phyloP scores from a whole-genome alignment of 2,888 invertebrate genomes.

The Drosophila rubida region DNA sequence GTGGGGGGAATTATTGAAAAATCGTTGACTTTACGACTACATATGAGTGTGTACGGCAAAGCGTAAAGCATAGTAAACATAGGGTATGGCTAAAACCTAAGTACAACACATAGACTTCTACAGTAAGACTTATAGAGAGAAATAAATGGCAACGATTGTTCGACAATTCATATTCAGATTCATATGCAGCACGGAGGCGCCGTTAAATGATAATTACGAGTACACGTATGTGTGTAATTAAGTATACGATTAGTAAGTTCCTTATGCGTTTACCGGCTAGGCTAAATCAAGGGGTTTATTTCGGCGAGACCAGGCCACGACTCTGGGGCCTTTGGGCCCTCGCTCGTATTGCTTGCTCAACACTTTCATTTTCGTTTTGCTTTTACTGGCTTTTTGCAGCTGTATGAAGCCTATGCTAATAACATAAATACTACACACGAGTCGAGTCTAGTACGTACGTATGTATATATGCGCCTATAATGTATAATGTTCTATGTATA shows the following conservation, averaged over 20 bases:
- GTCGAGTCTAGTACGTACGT: background rate
- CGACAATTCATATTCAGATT: constrained; percentile 82
- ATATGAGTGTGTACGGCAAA: constrained; percentile 28
- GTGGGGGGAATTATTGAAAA: constrained; percentile 11
- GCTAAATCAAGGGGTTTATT: constrained; percentile 47
- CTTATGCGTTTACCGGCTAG: constrained; percentile 31
- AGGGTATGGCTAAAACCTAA: constrained; percentile 68
- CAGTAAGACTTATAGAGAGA: constrained; percentile 60
- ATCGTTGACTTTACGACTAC: constrained; percentile 12
- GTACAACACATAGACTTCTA: constrained; percentile 70
- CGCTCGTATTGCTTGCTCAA: constrained; percentile 84
- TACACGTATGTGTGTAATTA: constrained; percentile 21
- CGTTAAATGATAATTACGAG: constrained; percentile 55
- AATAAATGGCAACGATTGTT: constrained; percentile 82
- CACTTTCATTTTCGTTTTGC: constrained; percentile 67
- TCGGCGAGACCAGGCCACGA: constrained; percentile 66
- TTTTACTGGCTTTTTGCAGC: constrained; percentile 34
- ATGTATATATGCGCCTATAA: constrained; percentile 4
- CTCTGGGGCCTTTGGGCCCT: constrained; percentile 59
- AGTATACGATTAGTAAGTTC: constrained; percentile 35
- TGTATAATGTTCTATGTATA: constrained; percentile 29
- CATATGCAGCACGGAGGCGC: constrained; percentile 54
- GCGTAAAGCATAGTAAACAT: constrained; percentile 56
- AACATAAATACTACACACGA: constrained; percentile 12
- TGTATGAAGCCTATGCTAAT: constrained; percentile 51